Base-by-base conservation (phyloP, 2,113 vertebrate genomes). In the Trochalopteron elliotii region DNA sequence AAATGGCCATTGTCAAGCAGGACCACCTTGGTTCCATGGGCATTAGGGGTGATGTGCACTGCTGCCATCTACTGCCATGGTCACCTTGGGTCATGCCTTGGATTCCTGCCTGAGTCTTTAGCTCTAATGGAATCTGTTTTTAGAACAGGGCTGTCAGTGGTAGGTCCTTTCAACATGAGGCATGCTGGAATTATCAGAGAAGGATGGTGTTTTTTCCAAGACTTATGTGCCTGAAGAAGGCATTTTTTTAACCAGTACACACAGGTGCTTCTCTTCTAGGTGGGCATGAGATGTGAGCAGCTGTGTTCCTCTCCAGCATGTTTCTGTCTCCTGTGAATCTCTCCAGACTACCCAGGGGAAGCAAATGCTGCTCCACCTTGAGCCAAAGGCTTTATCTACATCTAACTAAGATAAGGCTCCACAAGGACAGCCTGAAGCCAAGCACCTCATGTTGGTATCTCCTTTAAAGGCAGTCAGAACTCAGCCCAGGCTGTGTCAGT, bases 1-100 rank as follows among this genome's bases (percentile, higher is more conserved):
- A 71, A 44, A 39, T 53, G 37, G 49, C 23, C 65, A 6, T 0
- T 3, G n/a, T 14, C 45, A 35, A 47, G 45, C 40, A 68, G 44
- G 80, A 75, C 57, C 74, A 78, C 45, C 19, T 27, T 31, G 44
- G 40, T 15, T 71, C 71, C 40, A 10, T 9, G 20, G 23, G 31
- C 10, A 2, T 9, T 20, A 40, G 89, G 87, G 81, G 84, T 84
- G 78, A 42, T n/a, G 49, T 78, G 40, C 81, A 27, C 65, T 89
- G 69, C 87, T 96, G 87, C 89, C 91, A 94, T 91, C 93, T 89
- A 10, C 87, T 96, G 93, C 77, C 40, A 7, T 11, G 7, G 12
- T 44, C 35, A 25, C 30, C 53, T 13, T 5, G 14, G 35, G 45
- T 10, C 52, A 2, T 27, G 14, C 28, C 18, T 65, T 63, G 56